Evolutionary conservation across 2,797 vertebrate species (phyloP), one percentile per base, ranked within the genome.

Genomic region (Bovichtus diacanthus): DNA sequence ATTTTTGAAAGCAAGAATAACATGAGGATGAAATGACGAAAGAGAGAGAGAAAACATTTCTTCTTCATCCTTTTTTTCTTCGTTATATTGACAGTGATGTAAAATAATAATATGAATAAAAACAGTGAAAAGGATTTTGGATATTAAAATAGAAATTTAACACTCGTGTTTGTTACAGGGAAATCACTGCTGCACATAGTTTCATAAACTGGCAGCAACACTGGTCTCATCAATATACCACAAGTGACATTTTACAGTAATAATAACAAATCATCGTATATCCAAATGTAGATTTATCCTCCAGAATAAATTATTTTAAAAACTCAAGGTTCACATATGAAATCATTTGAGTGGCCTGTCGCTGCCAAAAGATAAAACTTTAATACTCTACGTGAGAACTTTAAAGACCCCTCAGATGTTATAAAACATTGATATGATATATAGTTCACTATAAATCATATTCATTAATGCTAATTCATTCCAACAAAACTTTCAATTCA

Each of bases 401-500:
- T 82, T 74, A 61, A 82, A 66, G 44, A 53, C 38, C 31, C n/a
- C 38, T 46, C 29, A 31, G 38, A 73, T 76, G 72, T 68, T 64
- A 74, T 56, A 71, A 73, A 78, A 49, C 43, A 67, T 9, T n/a
- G 41, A 66, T 47, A 63, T 74, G 53, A 80, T 54, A 51, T 78
- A 61, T 41, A 29, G 15, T 49, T 62, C 19, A 29, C 38, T 50
- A 70, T 75, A 76, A 80, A 81, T 82, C 66, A 73, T 49, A 83
- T 67, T 72, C 73, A 90, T 78, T 78, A 59, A 78, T 82, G 76
- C 63, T 76, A 86, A 88, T 87, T 77, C 58, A 87, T 87, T 84
- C 68, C 68, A 63, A 83, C 74, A 80, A 79, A 86, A 90, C 77
- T 76, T 90, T 85, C 50, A 68, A 69, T 70, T 85, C 51, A 78